Percentiles rank a stretch among this genome's conserved stretches.
Evolutionary conservation across 2,113 vertebrate species (phyloP).

Genomic region (Scartelaos histophorus): DNA sequence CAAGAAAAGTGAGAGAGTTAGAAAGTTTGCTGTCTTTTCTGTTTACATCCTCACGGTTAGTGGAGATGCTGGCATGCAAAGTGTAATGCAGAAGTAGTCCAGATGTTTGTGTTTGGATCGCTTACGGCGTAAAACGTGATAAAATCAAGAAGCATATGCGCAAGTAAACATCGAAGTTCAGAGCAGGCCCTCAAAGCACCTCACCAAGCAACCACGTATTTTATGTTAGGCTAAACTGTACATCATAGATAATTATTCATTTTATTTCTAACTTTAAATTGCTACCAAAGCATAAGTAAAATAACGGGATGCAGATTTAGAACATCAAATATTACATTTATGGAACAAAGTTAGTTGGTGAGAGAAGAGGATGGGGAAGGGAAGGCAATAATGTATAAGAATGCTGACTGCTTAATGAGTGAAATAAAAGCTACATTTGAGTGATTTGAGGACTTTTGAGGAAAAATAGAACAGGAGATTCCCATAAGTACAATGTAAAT

Average conservation of each 20-base stretch:
- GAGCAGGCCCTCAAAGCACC: neutral
- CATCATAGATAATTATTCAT: no score
- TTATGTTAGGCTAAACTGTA: no score
- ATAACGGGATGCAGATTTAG: neutral
- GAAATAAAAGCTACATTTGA: neutral
- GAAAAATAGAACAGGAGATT: conserved; percentile 65
- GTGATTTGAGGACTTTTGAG: neutral
- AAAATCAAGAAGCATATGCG: conserved; percentile 6
- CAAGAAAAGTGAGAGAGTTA: neutral
- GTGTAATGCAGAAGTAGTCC: conserved; percentile 19
- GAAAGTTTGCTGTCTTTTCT: neutral
- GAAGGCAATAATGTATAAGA: neutral
- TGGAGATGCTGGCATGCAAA: neutral
- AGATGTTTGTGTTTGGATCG: conserved; percentile 29
- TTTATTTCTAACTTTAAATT: neutral
- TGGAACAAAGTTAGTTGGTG: neutral
- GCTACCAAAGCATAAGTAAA: neutral
- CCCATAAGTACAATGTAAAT: conserved; percentile 67
- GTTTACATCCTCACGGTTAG: neutral
- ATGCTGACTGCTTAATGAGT: neutral
- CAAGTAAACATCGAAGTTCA: neutral
- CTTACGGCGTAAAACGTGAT: conserved; percentile 17
- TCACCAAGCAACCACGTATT: neutral
- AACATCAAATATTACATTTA: neutral
- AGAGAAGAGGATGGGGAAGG: neutral